Conservation (phyloP, 2,797 vertebrate genomes). For the Macropus fuliginosus region DNA sequence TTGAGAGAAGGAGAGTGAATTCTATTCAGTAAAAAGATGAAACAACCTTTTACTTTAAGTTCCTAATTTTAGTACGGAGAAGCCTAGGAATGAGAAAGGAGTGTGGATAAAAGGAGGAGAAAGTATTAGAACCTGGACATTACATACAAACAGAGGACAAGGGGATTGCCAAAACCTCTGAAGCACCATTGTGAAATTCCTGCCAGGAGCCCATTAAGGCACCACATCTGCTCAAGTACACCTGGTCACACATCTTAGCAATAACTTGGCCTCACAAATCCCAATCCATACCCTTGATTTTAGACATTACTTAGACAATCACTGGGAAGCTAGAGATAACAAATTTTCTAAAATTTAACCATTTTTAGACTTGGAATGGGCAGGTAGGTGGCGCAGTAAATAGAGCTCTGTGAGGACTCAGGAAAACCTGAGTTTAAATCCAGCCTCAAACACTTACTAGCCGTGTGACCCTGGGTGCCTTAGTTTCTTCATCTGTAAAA, state of each 20-base stretch:
- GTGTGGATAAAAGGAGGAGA: background rate
- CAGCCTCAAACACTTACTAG: too few relatives aligned
- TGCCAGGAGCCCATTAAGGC: background rate
- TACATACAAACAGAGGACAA: background rate
- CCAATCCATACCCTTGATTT: background rate
- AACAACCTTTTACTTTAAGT: background rate
- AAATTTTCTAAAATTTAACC: background rate
- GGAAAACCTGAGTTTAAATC: background rate
- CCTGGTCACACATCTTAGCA: background rate
- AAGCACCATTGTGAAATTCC: accelerated
- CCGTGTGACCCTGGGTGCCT: too few relatives aligned
- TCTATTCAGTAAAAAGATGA: background rate
- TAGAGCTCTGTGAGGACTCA: background rate
- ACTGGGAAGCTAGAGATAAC: background rate
- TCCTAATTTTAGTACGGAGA: background rate
- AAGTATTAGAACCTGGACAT: background rate
- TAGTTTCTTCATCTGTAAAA: too few relatives aligned
- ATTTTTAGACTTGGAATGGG: background rate
- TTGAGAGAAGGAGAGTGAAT: background rate
- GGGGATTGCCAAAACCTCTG: accelerated
- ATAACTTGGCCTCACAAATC: background rate
- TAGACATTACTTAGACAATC: background rate
- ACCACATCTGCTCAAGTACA: background rate
- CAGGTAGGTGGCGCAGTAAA: background rate
- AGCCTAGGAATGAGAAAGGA: background rate